Evolutionary conservation across 1,140 invertebrate genomes (phyloP).

Genomic region (Sycobia sp.): DNA sequence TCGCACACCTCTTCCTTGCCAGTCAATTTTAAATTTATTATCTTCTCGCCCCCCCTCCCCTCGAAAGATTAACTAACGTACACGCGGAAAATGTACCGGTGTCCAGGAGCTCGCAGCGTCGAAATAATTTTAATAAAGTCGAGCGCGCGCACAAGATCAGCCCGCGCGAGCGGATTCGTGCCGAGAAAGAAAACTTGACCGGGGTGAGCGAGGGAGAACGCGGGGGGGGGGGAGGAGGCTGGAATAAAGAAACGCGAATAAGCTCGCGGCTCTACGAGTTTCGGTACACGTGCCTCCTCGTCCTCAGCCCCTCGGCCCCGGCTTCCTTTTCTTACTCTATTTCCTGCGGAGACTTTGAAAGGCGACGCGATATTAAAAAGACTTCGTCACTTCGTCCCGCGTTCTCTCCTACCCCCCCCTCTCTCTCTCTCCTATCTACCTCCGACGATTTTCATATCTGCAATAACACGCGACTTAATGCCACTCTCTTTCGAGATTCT

Average conservation of each 20-base stretch:
- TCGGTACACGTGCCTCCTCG: not conserved
- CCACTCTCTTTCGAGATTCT: not conserved
- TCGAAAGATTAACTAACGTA: not conserved
- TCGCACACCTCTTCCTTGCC: not conserved
- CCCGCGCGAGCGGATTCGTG: not conserved
- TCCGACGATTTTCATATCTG: conserved; percentile 35
- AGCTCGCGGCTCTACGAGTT: not conserved
- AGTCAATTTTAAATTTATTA: too few species aligned
- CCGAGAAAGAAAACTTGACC: conserved; percentile 15
- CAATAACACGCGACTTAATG: conserved; percentile 39
- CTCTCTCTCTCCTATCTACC: conserved; percentile 2
- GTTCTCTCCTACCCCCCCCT: too few species aligned
- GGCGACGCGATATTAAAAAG: conserved; percentile 45
- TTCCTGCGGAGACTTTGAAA: conserved; percentile 36
- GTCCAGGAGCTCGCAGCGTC: too few species aligned
- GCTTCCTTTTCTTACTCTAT: conserved; percentile 30
- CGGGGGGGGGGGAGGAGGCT: not conserved
- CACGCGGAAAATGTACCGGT: not conserved
- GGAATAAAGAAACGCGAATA: not conserved
- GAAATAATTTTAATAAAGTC: conserved; percentile 53
- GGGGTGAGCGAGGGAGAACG: not conserved
- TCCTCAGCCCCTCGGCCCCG: not conserved
- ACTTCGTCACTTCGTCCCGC: conserved; percentile 25
- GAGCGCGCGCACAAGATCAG: conserved; percentile 13
- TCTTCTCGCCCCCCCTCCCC: not conserved